Evolutionary conservation across 2,888 invertebrate genomes (phyloP), one percentile per base, ranked within the genome.

Genomic region (Agonopterix heracliana): DNA sequence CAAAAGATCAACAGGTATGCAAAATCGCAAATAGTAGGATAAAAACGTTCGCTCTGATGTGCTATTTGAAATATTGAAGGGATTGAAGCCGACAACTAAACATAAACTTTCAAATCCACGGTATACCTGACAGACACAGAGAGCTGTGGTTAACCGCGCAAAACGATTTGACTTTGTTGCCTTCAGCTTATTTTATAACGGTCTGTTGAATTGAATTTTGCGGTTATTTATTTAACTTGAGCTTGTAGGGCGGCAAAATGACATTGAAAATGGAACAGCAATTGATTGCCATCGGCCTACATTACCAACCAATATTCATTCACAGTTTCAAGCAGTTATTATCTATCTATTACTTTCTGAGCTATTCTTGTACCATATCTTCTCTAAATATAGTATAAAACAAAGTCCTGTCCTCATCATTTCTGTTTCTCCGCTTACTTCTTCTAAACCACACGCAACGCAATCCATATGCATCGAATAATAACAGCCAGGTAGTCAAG

Each of bases 151-250:
- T 86, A 85, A 86, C 87, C 87, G 74, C 84, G 75, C 77, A 81
- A 85, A 86, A 76, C 83, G 82, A 78, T 86, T 83, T 77, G 78
- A 85, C 83, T 84, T 79, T 81, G 82, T 85, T 75, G 79, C 83
- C 77, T 78, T 56, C 63, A 83, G 81, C 78, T 83, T 82, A 85
- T 87, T 85, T 81, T 83, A 82, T 87, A 87, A 87, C 88, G 86
- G 88, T 79, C 71, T 77, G 81, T 78, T 72, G 78, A 84, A 88
- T 87, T 87, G 88, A 88, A 87, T 86, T 87, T 73, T 87, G 88
- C 80, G 88, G 88, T 88, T 86, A 82, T 86, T 86, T 87, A 86
- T 87, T 81, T 84, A 81, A 78, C 78, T 80, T 38, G 34, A 45
- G 45, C 14, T 49, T 52, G 38, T 26, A 26, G 17, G 35, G 45